These are phyloP conservation scores for Pelvicachromis taeniatus DNA, from an alignment of 2,113 vertebrate genomes.

Conservation along the genomic window DNA sequence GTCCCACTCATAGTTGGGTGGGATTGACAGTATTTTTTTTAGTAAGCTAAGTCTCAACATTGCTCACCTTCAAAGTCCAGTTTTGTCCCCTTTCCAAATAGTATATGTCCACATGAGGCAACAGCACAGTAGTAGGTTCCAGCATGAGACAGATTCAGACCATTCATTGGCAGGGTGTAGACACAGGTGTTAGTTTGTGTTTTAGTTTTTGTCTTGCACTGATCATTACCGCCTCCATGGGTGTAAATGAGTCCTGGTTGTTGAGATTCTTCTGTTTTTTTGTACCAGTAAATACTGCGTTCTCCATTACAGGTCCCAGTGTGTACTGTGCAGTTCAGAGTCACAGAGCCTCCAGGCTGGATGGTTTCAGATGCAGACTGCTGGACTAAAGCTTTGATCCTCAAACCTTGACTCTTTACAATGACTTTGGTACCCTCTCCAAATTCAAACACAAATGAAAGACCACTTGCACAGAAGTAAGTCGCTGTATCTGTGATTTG, in stretches of 20 bases:
- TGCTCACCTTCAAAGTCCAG: background rate
- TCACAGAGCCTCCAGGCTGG: conserved; percentile 42
- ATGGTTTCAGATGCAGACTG: background rate
- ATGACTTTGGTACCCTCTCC: background rate
- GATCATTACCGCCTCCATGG: background rate
- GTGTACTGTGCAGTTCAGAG: conserved; percentile 46
- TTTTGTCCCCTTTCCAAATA: background rate
- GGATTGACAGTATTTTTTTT: background rate
- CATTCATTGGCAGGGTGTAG: background rate
- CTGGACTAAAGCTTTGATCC: background rate
- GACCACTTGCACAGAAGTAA: conserved; percentile 28
- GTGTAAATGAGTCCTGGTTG: conserved; percentile 38
- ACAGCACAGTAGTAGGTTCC: conserved; percentile 6
- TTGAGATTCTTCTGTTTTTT: background rate
- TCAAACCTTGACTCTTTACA: background rate
- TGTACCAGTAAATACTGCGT: conserved; percentile 62
- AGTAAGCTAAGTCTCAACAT: background rate
- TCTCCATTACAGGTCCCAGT: conserved; percentile 33
- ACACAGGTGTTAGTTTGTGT: conserved; percentile 1
- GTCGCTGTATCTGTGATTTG: conserved; percentile 28
- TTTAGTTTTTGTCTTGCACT: background rate
- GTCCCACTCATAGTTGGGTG: background rate
- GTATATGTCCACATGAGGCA: background rate
- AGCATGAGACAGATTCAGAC: background rate
- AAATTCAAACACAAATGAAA: background rate